A percentile compares a stretch with the other conserved stretches of the same genome.
Conservation (phyloP, 2,113 vertebrate genomes). For the Rhineura floridana region DNA sequence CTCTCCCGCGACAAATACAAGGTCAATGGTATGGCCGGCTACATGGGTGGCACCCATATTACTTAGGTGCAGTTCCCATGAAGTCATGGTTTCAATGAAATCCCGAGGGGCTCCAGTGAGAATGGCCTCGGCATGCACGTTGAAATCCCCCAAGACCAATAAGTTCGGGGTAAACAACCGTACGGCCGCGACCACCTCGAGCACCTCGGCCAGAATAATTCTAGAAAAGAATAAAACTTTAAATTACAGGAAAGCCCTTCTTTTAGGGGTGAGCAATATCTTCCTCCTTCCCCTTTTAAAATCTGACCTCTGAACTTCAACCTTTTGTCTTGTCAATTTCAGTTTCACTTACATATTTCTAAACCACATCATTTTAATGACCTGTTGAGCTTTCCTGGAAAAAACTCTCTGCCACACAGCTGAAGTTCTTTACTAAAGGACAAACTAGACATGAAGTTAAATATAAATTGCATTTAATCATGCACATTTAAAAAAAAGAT, state of each 20-base stretch:
- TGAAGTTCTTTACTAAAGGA: not conserved
- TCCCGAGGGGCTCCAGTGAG: no score
- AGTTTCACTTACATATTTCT: not conserved
- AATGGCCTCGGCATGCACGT: no score
- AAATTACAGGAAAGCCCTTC: not conserved
- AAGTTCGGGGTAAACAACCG: no score
- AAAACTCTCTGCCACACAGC: no score
- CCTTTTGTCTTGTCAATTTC: not conserved
- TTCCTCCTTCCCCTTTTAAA: not conserved
- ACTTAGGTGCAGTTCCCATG: no score
- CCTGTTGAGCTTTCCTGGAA: not conserved
- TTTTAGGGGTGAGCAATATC: not conserved
- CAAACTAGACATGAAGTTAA: not conserved
- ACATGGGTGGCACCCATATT: no score
- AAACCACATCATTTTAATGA: not conserved
- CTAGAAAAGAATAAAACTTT: not conserved
- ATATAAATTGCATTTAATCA: not conserved
- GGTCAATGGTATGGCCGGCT: no score
- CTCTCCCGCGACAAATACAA: no score
- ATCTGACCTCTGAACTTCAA: not conserved
- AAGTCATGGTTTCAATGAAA: no score
- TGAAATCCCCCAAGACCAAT: no score
- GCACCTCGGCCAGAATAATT: not conserved
- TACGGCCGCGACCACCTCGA: no score
- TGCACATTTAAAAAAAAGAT: not conserved